Evolutionary conservation across 2,797 vertebrate genomes (phyloP).

Genomic region (Lagorchestes hirsutus): DNA sequence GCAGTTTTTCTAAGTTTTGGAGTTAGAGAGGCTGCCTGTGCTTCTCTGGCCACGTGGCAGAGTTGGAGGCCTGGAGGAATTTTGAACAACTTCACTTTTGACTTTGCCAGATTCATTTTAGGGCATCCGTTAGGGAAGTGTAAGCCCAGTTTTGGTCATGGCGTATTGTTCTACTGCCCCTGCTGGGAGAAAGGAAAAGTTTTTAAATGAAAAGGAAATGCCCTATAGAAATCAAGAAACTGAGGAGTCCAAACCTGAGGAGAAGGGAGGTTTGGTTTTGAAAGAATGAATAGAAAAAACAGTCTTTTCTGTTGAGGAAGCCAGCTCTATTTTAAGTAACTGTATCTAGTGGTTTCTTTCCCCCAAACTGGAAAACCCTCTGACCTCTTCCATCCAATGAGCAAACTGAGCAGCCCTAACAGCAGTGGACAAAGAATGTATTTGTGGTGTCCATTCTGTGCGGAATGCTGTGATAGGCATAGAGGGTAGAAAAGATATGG

Average conservation of each 20-base stretch:
- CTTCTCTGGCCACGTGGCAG: background rate
- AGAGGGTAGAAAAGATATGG: background rate
- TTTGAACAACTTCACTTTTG: slow-evolving; percentile 35
- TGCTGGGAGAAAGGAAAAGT: slow-evolving; percentile 5
- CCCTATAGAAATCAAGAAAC: slow-evolving; percentile 39
- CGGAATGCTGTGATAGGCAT: background rate
- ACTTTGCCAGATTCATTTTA: slow-evolving; percentile 3
- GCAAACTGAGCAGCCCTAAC: background rate
- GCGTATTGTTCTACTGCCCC: slow-evolving; percentile 4
- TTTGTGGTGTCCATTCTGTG: background rate
- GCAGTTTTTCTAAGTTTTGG: background rate
- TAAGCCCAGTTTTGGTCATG: slow-evolving; percentile 14
- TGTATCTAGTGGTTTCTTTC: too few relatives aligned
- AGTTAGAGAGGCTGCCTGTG: background rate
- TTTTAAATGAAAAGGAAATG: slow-evolving; percentile 43
- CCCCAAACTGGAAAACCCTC: background rate
- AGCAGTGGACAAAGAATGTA: background rate
- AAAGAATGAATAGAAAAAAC: background rate
- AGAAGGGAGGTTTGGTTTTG: background rate
- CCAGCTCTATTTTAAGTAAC: background rate
- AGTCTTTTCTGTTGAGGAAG: background rate
- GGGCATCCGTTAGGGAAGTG: background rate
- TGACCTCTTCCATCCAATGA: background rate
- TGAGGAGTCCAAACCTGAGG: background rate
- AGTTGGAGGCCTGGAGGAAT: background rate